phyloP scores from a whole-genome alignment of 2,113 vertebrate genomes.

The Ceyx melanurus region DNA sequence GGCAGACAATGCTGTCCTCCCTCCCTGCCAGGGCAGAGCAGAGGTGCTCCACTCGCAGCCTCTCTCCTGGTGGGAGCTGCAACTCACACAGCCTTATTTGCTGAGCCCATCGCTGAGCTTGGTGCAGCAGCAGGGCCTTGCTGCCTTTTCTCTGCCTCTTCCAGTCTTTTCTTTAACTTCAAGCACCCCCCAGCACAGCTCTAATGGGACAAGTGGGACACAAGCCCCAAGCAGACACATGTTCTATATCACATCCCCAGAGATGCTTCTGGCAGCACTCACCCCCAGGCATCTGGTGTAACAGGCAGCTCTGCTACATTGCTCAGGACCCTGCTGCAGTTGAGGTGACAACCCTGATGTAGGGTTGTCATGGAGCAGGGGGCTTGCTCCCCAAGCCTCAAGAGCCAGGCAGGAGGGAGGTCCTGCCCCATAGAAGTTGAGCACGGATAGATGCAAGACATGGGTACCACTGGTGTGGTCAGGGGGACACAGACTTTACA shows the following conservation, averaged over 20 bases:
- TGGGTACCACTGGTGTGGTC: neutral
- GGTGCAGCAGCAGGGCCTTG: rapidly evolving
- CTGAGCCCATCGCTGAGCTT: rapidly evolving
- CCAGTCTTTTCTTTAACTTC: neutral
- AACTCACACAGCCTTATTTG: neutral
- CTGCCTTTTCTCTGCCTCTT: neutral
- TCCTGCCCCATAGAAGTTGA: neutral
- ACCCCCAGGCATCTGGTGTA: neutral
- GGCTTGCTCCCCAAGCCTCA: rapidly evolving
- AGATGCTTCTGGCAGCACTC: neutral
- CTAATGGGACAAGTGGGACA: neutral
- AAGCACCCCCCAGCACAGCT: neutral
- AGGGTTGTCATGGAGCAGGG: neutral
- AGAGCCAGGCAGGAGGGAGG: neutral
- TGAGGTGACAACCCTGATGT: rapidly evolving
- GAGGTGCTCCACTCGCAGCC: neutral
- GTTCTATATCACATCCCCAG: neutral
- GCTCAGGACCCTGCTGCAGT: neutral
- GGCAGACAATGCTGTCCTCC: neutral
- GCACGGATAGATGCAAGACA: neutral
- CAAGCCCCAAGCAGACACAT: neutral
- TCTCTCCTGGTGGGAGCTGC: rapidly evolving
- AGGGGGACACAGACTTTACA: neutral
- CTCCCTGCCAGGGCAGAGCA: neutral
- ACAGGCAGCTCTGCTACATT: neutral